Conservation (phyloP, 2,113 vertebrate species). For the Octodon degus region DNA sequence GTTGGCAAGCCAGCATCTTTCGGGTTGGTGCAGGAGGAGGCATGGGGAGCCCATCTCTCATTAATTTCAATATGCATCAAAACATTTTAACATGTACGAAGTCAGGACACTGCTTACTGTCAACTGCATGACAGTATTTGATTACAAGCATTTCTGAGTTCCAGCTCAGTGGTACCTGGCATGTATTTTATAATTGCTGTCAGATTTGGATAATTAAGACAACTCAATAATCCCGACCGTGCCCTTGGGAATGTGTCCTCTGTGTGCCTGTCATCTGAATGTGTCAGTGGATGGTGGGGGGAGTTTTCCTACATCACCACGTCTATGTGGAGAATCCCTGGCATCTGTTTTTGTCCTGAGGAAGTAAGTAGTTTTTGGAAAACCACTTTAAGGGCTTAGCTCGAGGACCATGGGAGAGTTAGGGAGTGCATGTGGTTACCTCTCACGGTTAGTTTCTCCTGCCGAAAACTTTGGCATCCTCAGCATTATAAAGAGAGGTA, state of each 20-base stretch:
- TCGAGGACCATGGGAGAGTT: neutral
- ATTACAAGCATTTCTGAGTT: neutral
- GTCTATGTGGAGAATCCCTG: neutral
- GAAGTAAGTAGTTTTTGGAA: constrained; percentile 27
- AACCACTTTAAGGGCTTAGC: constrained; percentile 1
- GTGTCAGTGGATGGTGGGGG: neutral
- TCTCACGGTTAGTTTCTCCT: neutral
- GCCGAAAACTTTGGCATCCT: neutral
- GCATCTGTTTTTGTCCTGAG: neutral
- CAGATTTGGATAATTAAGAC: constrained; percentile 5
- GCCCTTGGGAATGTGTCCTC: neutral
- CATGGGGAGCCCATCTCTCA: neutral
- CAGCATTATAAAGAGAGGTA: neutral
- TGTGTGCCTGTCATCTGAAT: neutral
- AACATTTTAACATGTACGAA: neutral
- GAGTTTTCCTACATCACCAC: neutral
- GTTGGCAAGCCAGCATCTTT: neutral
- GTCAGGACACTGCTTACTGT: neutral
- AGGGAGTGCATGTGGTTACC: neutral
- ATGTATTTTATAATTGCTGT: neutral
- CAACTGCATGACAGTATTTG: neutral
- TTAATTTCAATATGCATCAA: neutral
- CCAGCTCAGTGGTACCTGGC: neutral
- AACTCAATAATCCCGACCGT: neutral
- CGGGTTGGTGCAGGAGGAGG: neutral